These are phyloP conservation scores for Malthinus seriepunctatus DNA, from an alignment of 2,888 invertebrate species.

Conservation along the genomic window DNA sequence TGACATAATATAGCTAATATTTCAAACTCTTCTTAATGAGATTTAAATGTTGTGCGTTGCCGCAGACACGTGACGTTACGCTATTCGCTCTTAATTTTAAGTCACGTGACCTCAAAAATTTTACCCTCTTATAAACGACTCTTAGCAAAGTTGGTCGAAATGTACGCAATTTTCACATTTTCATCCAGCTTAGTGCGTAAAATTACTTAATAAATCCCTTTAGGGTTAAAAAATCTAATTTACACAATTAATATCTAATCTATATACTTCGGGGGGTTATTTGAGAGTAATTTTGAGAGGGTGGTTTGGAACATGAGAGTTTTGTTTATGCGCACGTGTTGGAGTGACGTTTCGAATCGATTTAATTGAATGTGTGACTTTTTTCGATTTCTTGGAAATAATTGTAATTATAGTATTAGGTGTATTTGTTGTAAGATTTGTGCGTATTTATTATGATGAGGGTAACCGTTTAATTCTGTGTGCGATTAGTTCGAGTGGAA, in stretches of 20 bases:
- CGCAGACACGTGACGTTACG: constrained; percentile 41
- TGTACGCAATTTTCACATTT: no score
- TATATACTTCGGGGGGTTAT: background rate
- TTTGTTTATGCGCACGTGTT: constrained; percentile 30
- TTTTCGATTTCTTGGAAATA: background rate
- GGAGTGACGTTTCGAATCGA: constrained; percentile 36
- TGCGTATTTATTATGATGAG: constrained; percentile 6
- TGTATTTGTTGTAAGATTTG: constrained; percentile 5
- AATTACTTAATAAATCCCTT: no score
- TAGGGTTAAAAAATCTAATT: no score
- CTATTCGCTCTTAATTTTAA: constrained; percentile 16
- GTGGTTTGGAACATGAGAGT: background rate
- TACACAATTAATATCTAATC: no score
- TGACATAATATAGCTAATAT: constrained; percentile 9
- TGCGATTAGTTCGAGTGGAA: constrained; percentile 29
- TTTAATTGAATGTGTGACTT: constrained; percentile 7
- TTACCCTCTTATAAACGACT: constrained; percentile 2
- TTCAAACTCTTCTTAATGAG: constrained; percentile 36
- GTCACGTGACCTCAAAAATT: constrained; percentile 32
- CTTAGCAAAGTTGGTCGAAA: no score
- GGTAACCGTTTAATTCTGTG: constrained; percentile 18
- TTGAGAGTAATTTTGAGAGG: constrained; percentile 10
- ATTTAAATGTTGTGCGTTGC: constrained; percentile 38
- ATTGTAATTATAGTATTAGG: no score
- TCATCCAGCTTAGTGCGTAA: no score